These are phyloP conservation scores for Monarcha castaneiventris DNA, from an alignment of 2,113 vertebrate genomes.

Conservation along the genomic window DNA sequence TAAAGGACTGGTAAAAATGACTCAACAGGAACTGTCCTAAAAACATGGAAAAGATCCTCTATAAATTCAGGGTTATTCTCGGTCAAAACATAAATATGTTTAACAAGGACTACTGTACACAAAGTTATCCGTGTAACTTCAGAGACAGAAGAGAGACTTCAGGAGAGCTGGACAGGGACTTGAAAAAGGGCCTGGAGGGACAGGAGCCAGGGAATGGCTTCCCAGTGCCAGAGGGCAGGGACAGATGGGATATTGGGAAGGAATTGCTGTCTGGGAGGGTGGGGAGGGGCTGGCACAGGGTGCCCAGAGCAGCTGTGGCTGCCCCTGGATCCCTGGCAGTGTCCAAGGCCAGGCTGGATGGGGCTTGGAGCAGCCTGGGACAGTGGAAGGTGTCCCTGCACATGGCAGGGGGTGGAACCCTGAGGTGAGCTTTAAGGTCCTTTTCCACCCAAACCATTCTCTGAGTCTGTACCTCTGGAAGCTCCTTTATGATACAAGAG, in stretches of 20 bases:
- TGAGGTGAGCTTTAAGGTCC: accelerated
- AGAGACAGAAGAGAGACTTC: not conserved
- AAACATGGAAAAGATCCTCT: not conserved
- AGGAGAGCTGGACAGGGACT: not conserved
- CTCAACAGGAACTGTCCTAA: not conserved
- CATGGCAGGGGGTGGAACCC: no score
- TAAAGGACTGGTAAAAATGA: not conserved
- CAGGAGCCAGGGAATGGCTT: not conserved
- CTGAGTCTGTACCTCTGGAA: not conserved
- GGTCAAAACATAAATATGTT: not conserved
- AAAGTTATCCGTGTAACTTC: not conserved
- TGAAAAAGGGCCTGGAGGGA: accelerated
- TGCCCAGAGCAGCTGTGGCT: not conserved
- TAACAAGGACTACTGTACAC: not conserved
- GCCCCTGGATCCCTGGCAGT: not conserved
- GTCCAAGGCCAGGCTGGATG: accelerated
- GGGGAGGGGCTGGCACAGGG: not conserved
- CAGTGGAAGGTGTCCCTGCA: accelerated
- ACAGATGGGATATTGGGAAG: accelerated
- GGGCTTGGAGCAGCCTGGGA: not conserved
- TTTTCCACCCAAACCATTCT: not conserved
- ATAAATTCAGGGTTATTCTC: not conserved
- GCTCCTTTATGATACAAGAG: not conserved
- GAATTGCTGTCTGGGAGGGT: accelerated
- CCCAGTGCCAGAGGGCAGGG: not conserved